Percentiles rank a stretch among this genome's conserved stretches.
Conservation (phyloP, 2,888 invertebrate species). For the Calliopum simillimum region DNA sequence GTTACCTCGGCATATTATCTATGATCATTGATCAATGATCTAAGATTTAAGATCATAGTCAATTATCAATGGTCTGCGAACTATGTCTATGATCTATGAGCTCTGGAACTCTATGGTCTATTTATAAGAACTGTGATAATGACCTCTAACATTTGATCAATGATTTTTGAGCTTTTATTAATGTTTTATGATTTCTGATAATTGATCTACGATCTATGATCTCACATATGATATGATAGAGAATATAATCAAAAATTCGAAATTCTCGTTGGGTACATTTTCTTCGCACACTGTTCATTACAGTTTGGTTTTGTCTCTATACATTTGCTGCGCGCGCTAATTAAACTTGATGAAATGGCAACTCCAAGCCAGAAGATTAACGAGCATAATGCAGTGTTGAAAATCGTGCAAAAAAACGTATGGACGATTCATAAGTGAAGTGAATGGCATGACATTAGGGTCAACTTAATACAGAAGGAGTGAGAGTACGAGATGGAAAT, state of each 20-base stretch:
- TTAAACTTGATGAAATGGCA: constrained; percentile 10
- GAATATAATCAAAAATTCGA: background rate
- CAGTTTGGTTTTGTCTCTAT: background rate
- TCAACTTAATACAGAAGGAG: background rate
- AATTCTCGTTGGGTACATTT: background rate
- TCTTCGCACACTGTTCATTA: background rate
- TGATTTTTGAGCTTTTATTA: too few species aligned
- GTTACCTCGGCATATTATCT: too few species aligned
- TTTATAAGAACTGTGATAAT: too few species aligned
- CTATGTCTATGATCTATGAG: too few species aligned
- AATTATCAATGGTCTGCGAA: too few species aligned
- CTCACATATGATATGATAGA: too few species aligned
- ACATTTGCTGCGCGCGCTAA: constrained; percentile 1
- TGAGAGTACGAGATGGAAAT: background rate
- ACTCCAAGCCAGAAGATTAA: background rate
- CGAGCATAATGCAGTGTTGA: background rate
- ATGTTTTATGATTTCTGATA: too few species aligned
- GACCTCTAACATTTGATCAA: too few species aligned
- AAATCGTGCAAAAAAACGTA: constrained; percentile 1
- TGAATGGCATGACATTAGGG: constrained; percentile 3
- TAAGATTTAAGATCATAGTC: too few species aligned
- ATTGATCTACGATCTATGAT: too few species aligned
- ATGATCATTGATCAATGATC: too few species aligned
- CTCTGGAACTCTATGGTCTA: too few species aligned
- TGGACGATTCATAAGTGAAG: constrained; percentile 8